Base-by-base conservation (phyloP, 2,888 invertebrate species). In the Chaetogeoica ovagalla region DNA sequence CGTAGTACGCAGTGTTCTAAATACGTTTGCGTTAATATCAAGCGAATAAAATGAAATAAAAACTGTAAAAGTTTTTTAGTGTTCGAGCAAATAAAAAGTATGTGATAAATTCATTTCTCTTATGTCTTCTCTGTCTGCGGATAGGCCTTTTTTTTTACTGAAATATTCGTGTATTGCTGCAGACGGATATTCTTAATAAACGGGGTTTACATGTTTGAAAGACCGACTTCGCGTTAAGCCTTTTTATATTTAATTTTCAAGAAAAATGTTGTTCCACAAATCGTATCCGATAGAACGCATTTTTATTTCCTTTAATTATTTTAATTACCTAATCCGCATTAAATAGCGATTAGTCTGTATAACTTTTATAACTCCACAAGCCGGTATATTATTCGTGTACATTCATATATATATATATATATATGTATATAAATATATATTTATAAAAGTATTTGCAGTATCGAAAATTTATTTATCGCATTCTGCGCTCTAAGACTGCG, bases 281-380 rank as follows among this genome's bases (percentile, higher is more conserved):
- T 62, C 8, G 15, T 43, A 55, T 15, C 13, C 13, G 7, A 65
- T 65, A 2, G 43, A 65, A 65, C 3, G 13, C 15, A 66, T 48
- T 39, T 43, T 43, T 66, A 21, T 66, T 66, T 66, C 8, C 43
- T 43, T 66, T 48, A 21, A 8, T 66, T 43, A 43, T 43, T 66
- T 66, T 21, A 66, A 48, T 21, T 66, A 43, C 15, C 17, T 4
- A 48, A 3, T 9, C 48, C 1, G 30, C 13, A 66, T 66, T 66
- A 66, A 66, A 66, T 48, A 66, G 21, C 15, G 43, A 66, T 66
- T 66, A 66, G 43, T 66, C 7, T 21, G 4, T 30, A 55, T 17
- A 17, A 8, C 21, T 21, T 66, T 21, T 30, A 30, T 30, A 30
- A 30, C 30, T 30, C 30, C 1, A 30, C 1, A 19, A 55, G 19